Evolutionary conservation across 2,797 vertebrate species (phyloP).

Genomic region (Crypturellus tataupa): DNA sequence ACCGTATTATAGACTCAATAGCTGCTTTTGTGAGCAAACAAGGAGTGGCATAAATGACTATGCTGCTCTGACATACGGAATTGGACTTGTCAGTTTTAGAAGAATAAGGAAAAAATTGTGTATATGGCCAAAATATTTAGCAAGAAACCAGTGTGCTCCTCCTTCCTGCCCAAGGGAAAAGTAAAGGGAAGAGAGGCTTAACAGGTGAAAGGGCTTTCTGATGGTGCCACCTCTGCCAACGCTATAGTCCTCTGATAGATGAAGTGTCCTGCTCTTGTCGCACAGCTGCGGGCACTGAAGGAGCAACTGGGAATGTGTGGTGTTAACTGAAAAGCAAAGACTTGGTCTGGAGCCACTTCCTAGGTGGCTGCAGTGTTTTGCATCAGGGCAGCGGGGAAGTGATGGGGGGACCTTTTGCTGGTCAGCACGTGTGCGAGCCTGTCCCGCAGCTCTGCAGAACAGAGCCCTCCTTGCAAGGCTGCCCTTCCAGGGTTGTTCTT

Average conservation of each 20-base stretch:
- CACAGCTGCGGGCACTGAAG: slow-evolving; percentile 25
- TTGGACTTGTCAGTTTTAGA: slow-evolving; percentile 41
- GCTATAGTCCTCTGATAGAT: slow-evolving; percentile 18
- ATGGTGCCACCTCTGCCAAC: slow-evolving; percentile 31
- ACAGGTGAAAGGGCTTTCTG: slow-evolving; percentile 28
- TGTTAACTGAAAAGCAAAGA: slow-evolving; percentile 31
- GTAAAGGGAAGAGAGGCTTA: background rate
- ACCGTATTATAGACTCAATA: slow-evolving; percentile 6
- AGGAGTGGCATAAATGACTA: slow-evolving; percentile 54
- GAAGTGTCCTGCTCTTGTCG: slow-evolving; percentile 6
- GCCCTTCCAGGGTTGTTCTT: background rate
- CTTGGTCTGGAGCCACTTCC: slow-evolving; percentile 16
- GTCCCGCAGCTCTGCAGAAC: background rate
- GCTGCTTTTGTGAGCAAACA: slow-evolving; percentile 62
- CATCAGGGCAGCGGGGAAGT: slow-evolving; percentile 1
- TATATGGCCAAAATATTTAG: slow-evolving; percentile 38
- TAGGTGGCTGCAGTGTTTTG: background rate
- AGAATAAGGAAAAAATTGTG: slow-evolving; percentile 28
- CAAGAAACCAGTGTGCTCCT: slow-evolving; percentile 1
- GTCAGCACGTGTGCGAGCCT: background rate
- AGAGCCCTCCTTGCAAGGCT: background rate
- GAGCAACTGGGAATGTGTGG: background rate
- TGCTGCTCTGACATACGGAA: slow-evolving; percentile 34
- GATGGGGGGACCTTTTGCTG: background rate
- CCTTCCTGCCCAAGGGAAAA: background rate